Percentiles rank a stretch among this genome's conserved stretches.
Evolutionary conservation across 2,113 vertebrate species (phyloP).

Genomic region (Microtus ochrogaster): DNA sequence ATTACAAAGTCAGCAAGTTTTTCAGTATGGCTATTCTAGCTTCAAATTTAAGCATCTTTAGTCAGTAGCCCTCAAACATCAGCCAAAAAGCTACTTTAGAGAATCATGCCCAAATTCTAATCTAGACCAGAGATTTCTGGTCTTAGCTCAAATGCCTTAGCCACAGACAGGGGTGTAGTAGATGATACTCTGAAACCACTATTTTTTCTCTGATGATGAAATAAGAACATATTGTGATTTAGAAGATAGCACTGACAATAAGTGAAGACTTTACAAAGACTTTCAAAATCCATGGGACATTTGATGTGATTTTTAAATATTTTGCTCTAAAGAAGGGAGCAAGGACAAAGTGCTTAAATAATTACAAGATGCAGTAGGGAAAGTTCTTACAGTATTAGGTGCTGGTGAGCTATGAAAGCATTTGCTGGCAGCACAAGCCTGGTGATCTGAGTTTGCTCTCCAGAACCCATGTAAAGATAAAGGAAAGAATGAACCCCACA

Average conservation of each 20-base stretch:
- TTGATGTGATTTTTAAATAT: constrained; percentile 38
- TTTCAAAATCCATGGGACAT: background rate
- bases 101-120: background rate
- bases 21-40: background rate
- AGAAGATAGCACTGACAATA: background rate
- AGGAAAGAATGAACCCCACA: background rate
- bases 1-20: background rate
- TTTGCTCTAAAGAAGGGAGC: constrained; percentile 9
- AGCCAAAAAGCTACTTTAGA: background rate
- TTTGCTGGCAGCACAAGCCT: background rate
- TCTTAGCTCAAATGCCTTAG: background rate
- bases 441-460: no score
- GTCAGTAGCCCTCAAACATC: background rate
- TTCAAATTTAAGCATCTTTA: constrained; percentile 17
- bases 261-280: background rate
- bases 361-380: background rate
- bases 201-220: background rate
- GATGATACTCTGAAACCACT: background rate
- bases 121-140: background rate
- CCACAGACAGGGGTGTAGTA: background rate
- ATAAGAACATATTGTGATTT: background rate
- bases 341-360: constrained; percentile 23
- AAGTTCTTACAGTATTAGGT: background rate
- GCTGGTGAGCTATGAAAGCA: background rate
- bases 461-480: background rate